These are phyloP conservation scores for Poeciliopsis turneri DNA, from an alignment of 2,797 vertebrate genomes.

Conservation along the genomic window DNA sequence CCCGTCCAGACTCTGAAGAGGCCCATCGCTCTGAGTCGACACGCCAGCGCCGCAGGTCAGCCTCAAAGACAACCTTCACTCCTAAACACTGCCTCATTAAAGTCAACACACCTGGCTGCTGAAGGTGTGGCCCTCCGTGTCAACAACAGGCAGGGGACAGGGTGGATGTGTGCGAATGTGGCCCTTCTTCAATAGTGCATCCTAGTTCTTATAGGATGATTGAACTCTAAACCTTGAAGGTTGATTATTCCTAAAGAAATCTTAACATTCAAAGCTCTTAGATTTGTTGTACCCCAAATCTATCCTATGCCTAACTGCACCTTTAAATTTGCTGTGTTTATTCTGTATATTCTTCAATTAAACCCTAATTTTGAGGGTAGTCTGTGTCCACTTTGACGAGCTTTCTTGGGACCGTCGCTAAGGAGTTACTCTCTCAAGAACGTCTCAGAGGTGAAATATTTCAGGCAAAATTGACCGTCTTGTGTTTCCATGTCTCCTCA, in stretches of 20 bases:
- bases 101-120: not conserved
- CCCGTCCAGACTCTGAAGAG: slow-evolving; percentile 86
- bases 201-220: no score
- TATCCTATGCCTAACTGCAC: not conserved
- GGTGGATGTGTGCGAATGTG: not conserved
- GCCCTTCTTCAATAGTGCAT: not conserved
- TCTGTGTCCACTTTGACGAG: not conserved
- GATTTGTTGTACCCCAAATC: not conserved
- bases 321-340: not conserved
- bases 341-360: not conserved
- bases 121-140: not conserved
- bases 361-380: not conserved
- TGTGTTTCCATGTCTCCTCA: slow-evolving; percentile 19
- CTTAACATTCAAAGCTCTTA: not conserved
- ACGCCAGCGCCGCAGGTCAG: slow-evolving; percentile 88
- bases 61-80: not conserved
- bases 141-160: not conserved
- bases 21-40: slow-evolving; percentile 90
- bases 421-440: not conserved
- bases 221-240: not conserved
- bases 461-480: not conserved
- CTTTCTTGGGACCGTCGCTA: not conserved
- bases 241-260: not conserved
- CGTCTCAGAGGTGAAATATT: not conserved
- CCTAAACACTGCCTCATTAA: not conserved